Evolutionary conservation across 2,797 vertebrate genomes (phyloP).

Genomic region (Sebastes oblongus): DNA sequence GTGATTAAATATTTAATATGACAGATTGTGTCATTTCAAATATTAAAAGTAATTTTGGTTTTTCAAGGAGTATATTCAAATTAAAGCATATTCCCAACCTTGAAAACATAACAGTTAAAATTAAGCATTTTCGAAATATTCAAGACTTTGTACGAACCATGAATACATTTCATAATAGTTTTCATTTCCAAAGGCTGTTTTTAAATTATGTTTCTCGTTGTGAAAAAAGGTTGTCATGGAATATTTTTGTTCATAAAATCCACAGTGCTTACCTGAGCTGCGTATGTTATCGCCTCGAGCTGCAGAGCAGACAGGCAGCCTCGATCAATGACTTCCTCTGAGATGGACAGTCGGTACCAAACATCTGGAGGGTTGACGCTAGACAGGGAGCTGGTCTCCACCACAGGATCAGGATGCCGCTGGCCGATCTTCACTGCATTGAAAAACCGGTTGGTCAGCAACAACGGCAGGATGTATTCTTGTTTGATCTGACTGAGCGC

Average conservation of each 20-base stretch:
- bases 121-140: too few species aligned
- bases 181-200: too few species aligned
- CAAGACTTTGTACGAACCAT: too few species aligned
- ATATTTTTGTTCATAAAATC: neutral
- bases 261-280: slow-evolving; percentile 89
- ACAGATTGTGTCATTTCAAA: neutral
- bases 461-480: neutral
- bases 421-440: slow-evolving; percentile 91
- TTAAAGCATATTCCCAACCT: too few species aligned
- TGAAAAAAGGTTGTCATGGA: too few species aligned
- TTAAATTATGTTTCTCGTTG: too few species aligned
- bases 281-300: slow-evolving; percentile 96
- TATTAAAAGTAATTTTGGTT: neutral
- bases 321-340: slow-evolving; percentile 93
- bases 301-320: slow-evolving; percentile 97
- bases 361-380: slow-evolving; percentile 96
- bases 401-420: slow-evolving; percentile 95
- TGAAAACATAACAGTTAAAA: too few species aligned
- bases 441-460: neutral
- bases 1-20: too few species aligned
- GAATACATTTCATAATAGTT: too few species aligned
- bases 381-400: slow-evolving; percentile 97
- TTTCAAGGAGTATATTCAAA: neutral
- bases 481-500: neutral
- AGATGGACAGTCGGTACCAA: slow-evolving; percentile 95